Conservation (phyloP, 1,140 invertebrate species). For the Megalonaias nervosa region DNA sequence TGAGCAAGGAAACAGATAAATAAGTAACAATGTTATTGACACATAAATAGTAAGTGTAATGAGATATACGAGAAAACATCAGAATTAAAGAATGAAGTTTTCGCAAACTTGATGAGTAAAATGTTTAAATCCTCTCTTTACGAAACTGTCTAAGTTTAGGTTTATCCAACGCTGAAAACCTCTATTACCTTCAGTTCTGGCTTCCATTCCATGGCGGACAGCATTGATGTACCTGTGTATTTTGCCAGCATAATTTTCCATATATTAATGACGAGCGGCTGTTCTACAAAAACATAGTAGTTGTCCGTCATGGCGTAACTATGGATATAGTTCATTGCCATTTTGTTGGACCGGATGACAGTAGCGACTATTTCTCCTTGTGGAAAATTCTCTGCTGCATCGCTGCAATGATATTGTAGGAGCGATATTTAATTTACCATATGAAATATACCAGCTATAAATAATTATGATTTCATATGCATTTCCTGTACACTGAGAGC, state of each 20-base stretch:
- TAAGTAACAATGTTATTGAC: no score
- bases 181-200: slow-evolving; percentile 5
- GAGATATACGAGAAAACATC: no score
- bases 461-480: no score
- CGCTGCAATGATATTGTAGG: no score
- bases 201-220: slow-evolving; percentile 13
- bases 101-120: no score
- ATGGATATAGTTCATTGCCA: slow-evolving; percentile 90
- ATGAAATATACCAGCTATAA: no score
- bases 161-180: not conserved
- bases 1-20: no score
- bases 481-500: no score
- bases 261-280: slow-evolving; percentile 62
- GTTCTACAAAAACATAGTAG: slow-evolving; percentile 88
- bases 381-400: slow-evolving; percentile 11
- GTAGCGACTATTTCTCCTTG: slow-evolving; percentile 74
- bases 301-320: slow-evolving; percentile 90
- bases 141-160: not conserved
- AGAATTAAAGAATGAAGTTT: no score
- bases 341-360: slow-evolving; percentile 81
- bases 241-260: slow-evolving; percentile 15
- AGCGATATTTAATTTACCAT: no score
- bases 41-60: no score
- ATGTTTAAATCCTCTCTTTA: no score
- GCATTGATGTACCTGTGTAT: not conserved